Evolutionary conservation across 2,113 vertebrate genomes (phyloP).

Genomic region (Seriola aureovittata): DNA sequence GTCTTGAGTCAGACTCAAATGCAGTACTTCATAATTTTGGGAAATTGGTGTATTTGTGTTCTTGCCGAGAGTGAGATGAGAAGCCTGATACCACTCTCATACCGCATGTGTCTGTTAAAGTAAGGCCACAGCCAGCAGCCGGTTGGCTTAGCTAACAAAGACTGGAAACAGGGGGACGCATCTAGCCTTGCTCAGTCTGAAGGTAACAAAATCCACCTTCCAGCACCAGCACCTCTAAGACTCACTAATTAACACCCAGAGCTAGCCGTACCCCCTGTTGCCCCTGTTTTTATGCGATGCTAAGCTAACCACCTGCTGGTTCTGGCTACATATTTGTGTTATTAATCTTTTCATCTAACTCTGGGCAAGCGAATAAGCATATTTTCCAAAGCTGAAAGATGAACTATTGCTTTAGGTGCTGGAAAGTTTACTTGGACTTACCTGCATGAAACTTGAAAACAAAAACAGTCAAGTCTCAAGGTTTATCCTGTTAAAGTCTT

Average conservation of each 20-base stretch:
- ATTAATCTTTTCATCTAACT: slow-evolving; percentile 11
- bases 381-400: slow-evolving; percentile 13
- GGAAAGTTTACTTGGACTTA: background rate
- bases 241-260: slow-evolving; percentile 8
- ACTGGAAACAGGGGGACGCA: background rate
- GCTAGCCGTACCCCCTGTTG: background rate
- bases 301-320: slow-evolving; percentile 12
- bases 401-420: background rate
- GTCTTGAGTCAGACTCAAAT: background rate
- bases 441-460: background rate
- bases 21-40: background rate
- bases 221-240: background rate
- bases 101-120: slow-evolving; percentile 1
- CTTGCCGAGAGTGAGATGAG: background rate
- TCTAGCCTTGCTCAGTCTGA: background rate
- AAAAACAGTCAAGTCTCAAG: background rate
- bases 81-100: background rate
- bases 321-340: background rate
- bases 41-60: slow-evolving; percentile 4
- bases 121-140: background rate
- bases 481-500: background rate
- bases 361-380: background rate
- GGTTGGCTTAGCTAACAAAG: slow-evolving; percentile 19
- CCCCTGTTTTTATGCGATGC: background rate
- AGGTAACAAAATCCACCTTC: background rate